Base-by-base conservation (phyloP, 2,888 invertebrate species). In the Blastobasis lacticolella region DNA sequence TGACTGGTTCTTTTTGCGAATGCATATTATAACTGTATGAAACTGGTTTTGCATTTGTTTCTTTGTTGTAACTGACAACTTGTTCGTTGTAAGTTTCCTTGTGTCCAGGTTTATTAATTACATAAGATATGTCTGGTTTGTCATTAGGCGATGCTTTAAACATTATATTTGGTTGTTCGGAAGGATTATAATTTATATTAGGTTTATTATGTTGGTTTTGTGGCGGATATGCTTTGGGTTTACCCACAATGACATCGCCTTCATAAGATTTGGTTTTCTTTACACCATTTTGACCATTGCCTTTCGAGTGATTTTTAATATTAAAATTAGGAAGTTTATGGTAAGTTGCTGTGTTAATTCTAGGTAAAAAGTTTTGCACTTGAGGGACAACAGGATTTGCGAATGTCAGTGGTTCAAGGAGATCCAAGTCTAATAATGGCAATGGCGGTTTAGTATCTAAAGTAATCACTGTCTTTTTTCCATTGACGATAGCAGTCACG, bases 321-420 rank as follows among this genome's bases (percentile, higher is more conserved):
- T 75, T 66, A 9, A 62, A 56, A 45, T 71, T 61, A 5, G 78
- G 78, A 9, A 83, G 63, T 57, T 73, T 79, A 41, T 74, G 68
- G 55, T 84, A 85, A 1, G 74, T 83, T 5, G 78, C 81, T 43
- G 76, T 64, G 52, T 66, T 70, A 51, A 86, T 79, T 66, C 75
- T 76, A 6, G 88, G 88, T 48, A 89, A 70, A 59, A 74, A 88
- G 59, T 88, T 87, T 66, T 88, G 88, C 43, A 86, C 75, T 77
- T 88, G 88, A 7, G 88, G 83, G 10, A 88, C 88, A 38, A 88
- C 61, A 5, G 89, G 86, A 59, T 87, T 88, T 4, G 69, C 78
- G 58, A 88, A 89, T 6, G 78, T 81, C 54, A 88, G 64, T 5
- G 88, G 88, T 57, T 88, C 82, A 42, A 86, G 67, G 47, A 87